Percentiles rank a stretch among this genome's conserved stretches.
phyloP scores from a whole-genome alignment of 1,140 invertebrate species.

The Zaprionus ghesquierei region DNA sequence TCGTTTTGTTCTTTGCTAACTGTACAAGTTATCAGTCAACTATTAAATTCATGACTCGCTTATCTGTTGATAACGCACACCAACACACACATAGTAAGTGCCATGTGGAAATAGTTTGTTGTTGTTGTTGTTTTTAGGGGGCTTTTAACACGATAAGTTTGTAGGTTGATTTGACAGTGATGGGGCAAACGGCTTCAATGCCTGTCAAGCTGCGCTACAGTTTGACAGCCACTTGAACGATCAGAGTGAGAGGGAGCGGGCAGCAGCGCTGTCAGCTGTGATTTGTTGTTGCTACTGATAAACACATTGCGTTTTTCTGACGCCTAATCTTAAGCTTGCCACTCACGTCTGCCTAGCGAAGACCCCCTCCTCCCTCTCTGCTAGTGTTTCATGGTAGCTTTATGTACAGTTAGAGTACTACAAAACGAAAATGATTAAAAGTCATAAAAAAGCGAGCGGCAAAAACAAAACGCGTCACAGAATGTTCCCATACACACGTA shows the following conservation, averaged over 20 bases:
- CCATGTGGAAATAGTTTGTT: slow-evolving; percentile 6
- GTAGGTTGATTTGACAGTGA: slow-evolving; percentile 29
- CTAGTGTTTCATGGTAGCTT: not conserved
- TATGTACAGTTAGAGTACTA: slow-evolving; percentile 36
- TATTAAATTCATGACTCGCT: slow-evolving; percentile 56
- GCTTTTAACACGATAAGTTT: slow-evolving; percentile 46
- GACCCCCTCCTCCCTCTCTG: not conserved
- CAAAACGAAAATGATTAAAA: slow-evolving; percentile 31
- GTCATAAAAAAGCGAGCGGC: slow-evolving; percentile 41
- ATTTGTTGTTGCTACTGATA: slow-evolving; percentile 20
- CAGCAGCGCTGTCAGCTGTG: slow-evolving; percentile 10
- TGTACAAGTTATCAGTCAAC: slow-evolving; percentile 56
- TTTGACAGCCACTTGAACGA: slow-evolving; percentile 53
- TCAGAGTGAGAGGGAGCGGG: no score
- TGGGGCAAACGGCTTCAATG: slow-evolving; percentile 1
- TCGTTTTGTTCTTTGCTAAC: not conserved
- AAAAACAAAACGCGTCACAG: slow-evolving; percentile 48
- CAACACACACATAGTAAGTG: slow-evolving; percentile 26
- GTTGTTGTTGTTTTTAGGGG: slow-evolving; percentile 18
- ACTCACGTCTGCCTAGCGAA: slow-evolving; percentile 38
- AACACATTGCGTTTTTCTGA: not conserved
- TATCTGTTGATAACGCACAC: slow-evolving; percentile 64
- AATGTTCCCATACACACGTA: slow-evolving; percentile 47
- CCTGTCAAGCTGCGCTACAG: slow-evolving; percentile 37
- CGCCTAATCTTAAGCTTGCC: slow-evolving; percentile 36